Percentiles rank a stretch among this genome's conserved stretches.
Conservation (phyloP, 2,888 invertebrate species). For the Blastobasis lacticolella region DNA sequence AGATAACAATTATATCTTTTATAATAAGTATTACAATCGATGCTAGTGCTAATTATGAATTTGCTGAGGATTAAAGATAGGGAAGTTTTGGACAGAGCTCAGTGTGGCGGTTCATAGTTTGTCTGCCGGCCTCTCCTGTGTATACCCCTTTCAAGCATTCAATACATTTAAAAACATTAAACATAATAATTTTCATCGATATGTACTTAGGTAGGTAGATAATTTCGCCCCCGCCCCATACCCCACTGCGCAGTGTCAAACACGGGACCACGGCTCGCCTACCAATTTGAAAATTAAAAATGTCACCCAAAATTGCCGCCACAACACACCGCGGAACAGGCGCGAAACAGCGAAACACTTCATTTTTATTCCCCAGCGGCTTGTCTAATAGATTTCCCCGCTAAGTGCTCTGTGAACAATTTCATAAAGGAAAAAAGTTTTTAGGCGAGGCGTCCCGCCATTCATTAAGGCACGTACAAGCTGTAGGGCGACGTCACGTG, state of each 20-base stretch:
- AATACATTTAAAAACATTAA: too few relatives aligned
- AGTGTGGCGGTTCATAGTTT: too few relatives aligned
- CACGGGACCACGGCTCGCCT: not conserved
- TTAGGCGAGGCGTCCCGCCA: slow-evolving; percentile 50
- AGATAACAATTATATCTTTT: too few relatives aligned
- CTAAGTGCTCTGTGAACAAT: slow-evolving; percentile 65
- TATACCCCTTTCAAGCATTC: too few relatives aligned
- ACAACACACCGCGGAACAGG: slow-evolving; percentile 2
- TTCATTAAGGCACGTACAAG: slow-evolving; percentile 67
- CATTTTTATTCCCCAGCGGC: slow-evolving; percentile 14
- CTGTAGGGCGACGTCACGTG: slow-evolving; percentile 58
- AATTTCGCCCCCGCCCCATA: too few relatives aligned
- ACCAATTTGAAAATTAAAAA: slow-evolving; percentile 6
- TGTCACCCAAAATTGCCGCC: not conserved
- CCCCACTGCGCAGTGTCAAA: slow-evolving; percentile 3
- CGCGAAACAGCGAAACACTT: slow-evolving; percentile 18
- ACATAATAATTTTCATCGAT: too few relatives aligned
- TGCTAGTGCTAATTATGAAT: too few relatives aligned
- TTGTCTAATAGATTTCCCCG: slow-evolving; percentile 51
- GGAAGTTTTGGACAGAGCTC: too few relatives aligned
- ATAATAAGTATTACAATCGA: too few relatives aligned
- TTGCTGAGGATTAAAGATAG: too few relatives aligned
- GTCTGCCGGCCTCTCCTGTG: too few relatives aligned
- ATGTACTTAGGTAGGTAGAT: too few relatives aligned
- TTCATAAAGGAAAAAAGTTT: slow-evolving; percentile 62